Evolutionary conservation across 2,888 invertebrate species (phyloP), one percentile per base, ranked within the genome.

Genomic region (Anorthoa munda): DNA sequence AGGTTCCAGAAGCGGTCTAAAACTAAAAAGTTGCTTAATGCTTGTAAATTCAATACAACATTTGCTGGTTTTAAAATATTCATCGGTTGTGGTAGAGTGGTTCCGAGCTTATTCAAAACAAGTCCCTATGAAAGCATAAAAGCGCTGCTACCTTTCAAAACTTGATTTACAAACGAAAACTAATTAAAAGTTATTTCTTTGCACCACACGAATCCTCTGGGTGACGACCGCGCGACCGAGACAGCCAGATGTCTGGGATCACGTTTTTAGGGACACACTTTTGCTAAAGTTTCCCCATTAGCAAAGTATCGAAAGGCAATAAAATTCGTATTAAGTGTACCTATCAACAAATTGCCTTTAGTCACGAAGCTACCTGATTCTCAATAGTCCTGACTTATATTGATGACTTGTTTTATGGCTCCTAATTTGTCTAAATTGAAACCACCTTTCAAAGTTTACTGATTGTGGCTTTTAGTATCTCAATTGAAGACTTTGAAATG

Each of bases 121-220:
- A 66, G 26, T 66, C 39, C 81, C 39, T 48, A 63, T 53, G 61
- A 75, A 81, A 72, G 56, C 69, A 81, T 63, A 58, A 73, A 73
- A 67, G 67, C 72, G 46, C 23, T 60, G 46, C 46, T 63, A 55
- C 59, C 21, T 71, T 66, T 71, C 55, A 70, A 68, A 76, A 76
- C 75, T 82, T 81, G 55, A 79, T 75, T 82, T 79, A 72, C 65
- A 73, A 82, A 75, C 59, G 72, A 66, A 76, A 85, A 77, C 85
- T 78, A 85, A 85, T 85, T 85, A 81, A 81, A 85, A 85, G 65
- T 85, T 81, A n/a, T 77, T 83, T 79, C 73, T 79, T 75, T 79
- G 58, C 75, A 74, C 79, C 76, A 75, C 79, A 70, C 66, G 81
- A 81, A 74, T 83, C 74, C 74, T 64, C 46, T 21, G 69, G 70